A percentile compares a stretch with the other conserved stretches of the same genome.
phyloP scores from a whole-genome alignment of 2,797 vertebrate species.

The Lateolabrax maculatus region DNA sequence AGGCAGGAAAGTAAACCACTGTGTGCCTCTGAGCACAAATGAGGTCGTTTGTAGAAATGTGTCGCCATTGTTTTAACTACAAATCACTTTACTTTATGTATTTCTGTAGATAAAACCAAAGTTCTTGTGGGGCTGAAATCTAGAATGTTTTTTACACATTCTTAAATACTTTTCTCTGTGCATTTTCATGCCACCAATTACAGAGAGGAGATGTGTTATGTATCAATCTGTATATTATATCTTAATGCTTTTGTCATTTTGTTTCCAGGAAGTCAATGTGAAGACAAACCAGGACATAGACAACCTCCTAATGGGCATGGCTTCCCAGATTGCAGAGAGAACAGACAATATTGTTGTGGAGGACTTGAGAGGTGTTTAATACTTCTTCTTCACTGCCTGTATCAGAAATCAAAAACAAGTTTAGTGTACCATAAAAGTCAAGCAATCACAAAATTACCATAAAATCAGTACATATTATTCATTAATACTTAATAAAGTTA shows the following conservation, averaged over 20 bases:
- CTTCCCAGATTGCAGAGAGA: slow-evolving; percentile 93
- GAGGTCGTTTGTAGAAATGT: neutral
- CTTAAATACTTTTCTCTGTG: too few species aligned
- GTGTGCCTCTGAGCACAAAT: neutral
- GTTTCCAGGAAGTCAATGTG: slow-evolving; percentile 84
- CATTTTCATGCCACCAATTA: neutral
- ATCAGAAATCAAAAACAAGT: neutral
- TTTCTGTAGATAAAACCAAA: neutral
- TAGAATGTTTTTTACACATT: neutral
- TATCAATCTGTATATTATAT: neutral
- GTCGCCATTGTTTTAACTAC: neutral
- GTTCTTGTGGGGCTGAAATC: neutral
- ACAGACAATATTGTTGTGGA: slow-evolving; percentile 93
- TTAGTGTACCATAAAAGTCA: neutral
- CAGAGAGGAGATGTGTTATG: neutral
- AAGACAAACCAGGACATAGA: slow-evolving; percentile 84
- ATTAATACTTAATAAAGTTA: neutral
- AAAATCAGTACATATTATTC: neutral
- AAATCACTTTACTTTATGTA: neutral
- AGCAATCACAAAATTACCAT: neutral
- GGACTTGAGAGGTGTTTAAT: slow-evolving; percentile 91
- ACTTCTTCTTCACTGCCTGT: neutral
- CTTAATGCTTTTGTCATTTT: slow-evolving; percentile 11
- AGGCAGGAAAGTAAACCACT: neutral
- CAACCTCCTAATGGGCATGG: slow-evolving; percentile 95